phyloP scores from a whole-genome alignment of 92 coral and sea anemone species.

The Porites evermanni region DNA sequence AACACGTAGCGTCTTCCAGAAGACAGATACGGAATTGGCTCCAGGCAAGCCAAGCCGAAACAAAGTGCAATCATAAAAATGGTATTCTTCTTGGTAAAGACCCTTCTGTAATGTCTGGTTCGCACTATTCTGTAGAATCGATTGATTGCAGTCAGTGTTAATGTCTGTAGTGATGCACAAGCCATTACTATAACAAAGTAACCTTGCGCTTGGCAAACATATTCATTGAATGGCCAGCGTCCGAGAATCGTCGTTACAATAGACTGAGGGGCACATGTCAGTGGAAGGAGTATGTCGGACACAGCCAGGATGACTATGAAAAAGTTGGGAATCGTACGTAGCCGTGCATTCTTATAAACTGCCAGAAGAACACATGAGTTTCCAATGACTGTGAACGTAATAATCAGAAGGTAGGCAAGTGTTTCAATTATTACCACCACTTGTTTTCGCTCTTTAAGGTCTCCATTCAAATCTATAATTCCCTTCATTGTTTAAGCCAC shows the following conservation, averaged over 20 bases:
- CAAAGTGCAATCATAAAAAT: constrained; percentile 47
- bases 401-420: constrained; percentile 38
- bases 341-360: constrained; percentile 58
- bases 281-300: constrained; percentile 65
- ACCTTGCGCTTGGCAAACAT: constrained; percentile 76
- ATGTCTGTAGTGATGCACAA: constrained; percentile 65
- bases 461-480: not conserved
- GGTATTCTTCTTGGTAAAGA: constrained; percentile 60
- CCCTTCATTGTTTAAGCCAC: not conserved
- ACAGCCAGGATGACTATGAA: constrained; percentile 72
- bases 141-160: constrained; percentile 75
- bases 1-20: constrained; percentile 69
- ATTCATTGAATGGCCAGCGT: constrained; percentile 61
- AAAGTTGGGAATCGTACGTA: constrained; percentile 63
- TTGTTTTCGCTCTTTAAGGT: not conserved
- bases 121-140: constrained; percentile 77
- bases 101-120: constrained; percentile 42
- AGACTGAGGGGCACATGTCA: constrained; percentile 60
- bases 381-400: constrained; percentile 50
- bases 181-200: constrained; percentile 68
- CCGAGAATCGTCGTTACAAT: constrained; percentile 54
- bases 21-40: constrained; percentile 69
- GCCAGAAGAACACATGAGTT: constrained; percentile 71
- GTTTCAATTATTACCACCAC: constrained; percentile 28
- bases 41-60: constrained; percentile 64